A percentile compares a stretch with the other conserved stretches of the same genome.
Conservation (phyloP, 2,113 vertebrate genomes). For the Emydocephalus ijimae region DNA sequence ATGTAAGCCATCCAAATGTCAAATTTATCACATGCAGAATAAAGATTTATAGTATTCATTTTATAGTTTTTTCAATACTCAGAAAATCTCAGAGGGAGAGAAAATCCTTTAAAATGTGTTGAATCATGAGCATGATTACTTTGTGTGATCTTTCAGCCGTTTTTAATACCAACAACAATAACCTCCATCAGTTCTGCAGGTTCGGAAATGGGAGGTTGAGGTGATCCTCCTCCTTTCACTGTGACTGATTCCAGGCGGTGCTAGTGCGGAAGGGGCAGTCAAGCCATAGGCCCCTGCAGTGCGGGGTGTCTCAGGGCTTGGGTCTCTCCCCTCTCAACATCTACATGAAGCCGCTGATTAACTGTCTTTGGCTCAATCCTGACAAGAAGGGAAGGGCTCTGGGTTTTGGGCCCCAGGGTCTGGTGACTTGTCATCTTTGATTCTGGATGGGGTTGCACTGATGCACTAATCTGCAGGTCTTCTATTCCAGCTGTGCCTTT, state of each 20-base stretch:
- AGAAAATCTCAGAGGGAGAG: conserved; percentile 6
- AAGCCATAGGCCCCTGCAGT: not conserved
- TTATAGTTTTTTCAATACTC: not conserved
- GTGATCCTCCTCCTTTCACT: not conserved
- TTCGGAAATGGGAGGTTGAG: not conserved
- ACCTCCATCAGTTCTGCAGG: not conserved
- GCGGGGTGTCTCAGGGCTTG: not conserved
- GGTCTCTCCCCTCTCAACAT: not conserved
- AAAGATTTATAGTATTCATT: not conserved
- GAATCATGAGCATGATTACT: conserved; percentile 3
- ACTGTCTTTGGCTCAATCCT: not conserved
- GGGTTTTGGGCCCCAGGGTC: not conserved
- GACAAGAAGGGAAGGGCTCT: not conserved
- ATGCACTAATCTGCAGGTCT: not conserved
- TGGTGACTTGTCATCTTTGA: not conserved
- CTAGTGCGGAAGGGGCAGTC: not conserved
- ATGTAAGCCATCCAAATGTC: not conserved
- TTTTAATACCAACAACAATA: not conserved
- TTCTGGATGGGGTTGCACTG: not conserved
- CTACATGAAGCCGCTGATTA: not conserved
- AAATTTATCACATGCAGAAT: not conserved
- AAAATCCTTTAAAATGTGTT: not conserved
- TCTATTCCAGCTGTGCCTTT: not conserved
- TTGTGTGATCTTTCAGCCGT: not conserved
- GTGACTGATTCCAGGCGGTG: not conserved